Evolutionary conservation across 2,113 vertebrate species (phyloP).

Genomic region (Mastomys coucha): DNA sequence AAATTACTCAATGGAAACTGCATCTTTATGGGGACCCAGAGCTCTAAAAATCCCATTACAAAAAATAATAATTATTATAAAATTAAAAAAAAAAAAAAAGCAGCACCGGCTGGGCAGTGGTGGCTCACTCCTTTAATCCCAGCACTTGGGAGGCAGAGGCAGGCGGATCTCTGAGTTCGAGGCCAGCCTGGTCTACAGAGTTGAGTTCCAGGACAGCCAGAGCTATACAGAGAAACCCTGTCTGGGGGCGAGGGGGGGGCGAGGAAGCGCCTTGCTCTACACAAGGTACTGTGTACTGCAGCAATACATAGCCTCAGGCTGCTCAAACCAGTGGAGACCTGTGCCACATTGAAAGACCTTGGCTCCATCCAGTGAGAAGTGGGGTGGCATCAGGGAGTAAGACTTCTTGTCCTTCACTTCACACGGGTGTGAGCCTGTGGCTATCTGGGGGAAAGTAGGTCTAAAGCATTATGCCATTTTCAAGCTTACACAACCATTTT

Average conservation of each 20-base stretch:
- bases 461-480: neutral
- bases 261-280: neutral
- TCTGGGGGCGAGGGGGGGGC: too few relatives aligned
- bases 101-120: too few relatives aligned
- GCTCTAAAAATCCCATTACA: neutral
- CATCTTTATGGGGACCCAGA: neutral
- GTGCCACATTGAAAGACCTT: neutral
- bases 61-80: neutral
- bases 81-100: neutral
- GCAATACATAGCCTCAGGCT: neutral
- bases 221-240: too few relatives aligned
- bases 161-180: too few relatives aligned
- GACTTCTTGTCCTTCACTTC: neutral
- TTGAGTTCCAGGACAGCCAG: too few relatives aligned
- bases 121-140: too few relatives aligned
- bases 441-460: neutral
- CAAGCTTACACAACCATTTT: neutral
- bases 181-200: too few relatives aligned
- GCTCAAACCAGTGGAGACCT: neutral
- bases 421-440: neutral
- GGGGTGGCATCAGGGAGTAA: neutral
- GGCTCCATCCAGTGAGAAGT: neutral
- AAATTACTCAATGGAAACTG: neutral
- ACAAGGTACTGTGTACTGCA: neutral
- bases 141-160: too few relatives aligned